Evolutionary conservation across 2,888 invertebrate genomes (phyloP).

Genomic region (Automeris io): DNA sequence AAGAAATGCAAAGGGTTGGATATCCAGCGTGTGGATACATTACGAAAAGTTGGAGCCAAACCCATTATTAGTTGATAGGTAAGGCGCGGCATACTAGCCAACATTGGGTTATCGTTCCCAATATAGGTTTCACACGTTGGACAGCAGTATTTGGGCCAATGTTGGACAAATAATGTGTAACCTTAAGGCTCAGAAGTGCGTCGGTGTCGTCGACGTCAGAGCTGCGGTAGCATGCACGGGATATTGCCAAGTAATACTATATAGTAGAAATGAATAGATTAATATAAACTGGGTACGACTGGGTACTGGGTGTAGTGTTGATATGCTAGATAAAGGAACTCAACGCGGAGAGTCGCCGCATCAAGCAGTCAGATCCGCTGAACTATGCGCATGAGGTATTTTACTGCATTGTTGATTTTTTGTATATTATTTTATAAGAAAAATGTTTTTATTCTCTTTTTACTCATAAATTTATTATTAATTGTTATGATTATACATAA

Average conservation of each 20-base stretch:
- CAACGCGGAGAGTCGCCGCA: not conserved
- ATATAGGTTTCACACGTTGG: too few relatives aligned
- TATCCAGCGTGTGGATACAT: too few relatives aligned
- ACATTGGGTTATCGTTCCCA: too few relatives aligned
- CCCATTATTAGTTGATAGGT: too few relatives aligned
- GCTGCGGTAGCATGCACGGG: constrained; percentile 37
- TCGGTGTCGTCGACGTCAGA: too few relatives aligned
- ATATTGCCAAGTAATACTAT: constrained; percentile 45
- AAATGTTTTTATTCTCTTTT: constrained; percentile 53
- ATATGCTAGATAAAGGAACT: constrained; percentile 3
- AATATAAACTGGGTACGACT: constrained; percentile 60
- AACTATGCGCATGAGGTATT: constrained; percentile 58
- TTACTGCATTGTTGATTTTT: constrained; percentile 57
- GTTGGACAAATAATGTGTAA: too few relatives aligned
- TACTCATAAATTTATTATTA: constrained; percentile 38
- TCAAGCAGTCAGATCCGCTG: too few relatives aligned
- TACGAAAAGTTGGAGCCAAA: too few relatives aligned
- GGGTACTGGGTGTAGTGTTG: constrained; percentile 39
- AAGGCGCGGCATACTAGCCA: too few relatives aligned
- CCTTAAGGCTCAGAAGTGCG: too few relatives aligned
- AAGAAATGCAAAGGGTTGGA: too few relatives aligned
- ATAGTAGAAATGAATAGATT: constrained; percentile 29
- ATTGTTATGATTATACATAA: constrained; percentile 47
- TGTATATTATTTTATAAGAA: constrained; percentile 48
- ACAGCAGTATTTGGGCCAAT: too few relatives aligned